Conservation (phyloP, 2,113 vertebrate genomes). For the Brachionichthys hirsutus region DNA sequence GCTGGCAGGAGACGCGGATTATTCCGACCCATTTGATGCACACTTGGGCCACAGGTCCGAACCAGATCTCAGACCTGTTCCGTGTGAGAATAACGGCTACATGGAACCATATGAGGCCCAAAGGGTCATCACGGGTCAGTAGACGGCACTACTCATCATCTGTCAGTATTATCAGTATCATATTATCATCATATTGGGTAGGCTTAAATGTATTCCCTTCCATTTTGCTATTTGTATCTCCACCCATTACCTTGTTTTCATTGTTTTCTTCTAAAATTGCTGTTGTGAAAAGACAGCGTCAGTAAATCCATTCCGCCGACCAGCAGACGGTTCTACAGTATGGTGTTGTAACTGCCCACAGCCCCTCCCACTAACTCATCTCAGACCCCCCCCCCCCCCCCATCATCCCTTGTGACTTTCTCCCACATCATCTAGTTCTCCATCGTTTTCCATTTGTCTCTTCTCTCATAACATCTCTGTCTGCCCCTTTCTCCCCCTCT, state of each 20-base stretch:
- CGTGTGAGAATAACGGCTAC: slow-evolving; percentile 88
- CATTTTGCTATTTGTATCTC: neutral
- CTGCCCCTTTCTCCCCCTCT: slow-evolving; percentile 33
- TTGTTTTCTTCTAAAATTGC: neutral
- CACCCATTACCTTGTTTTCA: too few relatives aligned
- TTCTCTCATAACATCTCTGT: slow-evolving; percentile 58
- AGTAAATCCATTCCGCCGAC: too few relatives aligned
- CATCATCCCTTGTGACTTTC: slow-evolving; percentile 32
- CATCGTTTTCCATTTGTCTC: slow-evolving; percentile 63
- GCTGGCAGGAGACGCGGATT: slow-evolving; percentile 80
- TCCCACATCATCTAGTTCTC: slow-evolving; percentile 50
- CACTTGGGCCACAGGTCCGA: slow-evolving; percentile 78
- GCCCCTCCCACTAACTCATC: slow-evolving; percentile 13
- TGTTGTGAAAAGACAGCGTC: neutral
- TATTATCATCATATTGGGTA: too few relatives aligned
- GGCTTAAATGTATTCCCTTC: too few relatives aligned
- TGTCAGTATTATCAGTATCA: slow-evolving; percentile 3
- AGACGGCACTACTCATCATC: neutral
- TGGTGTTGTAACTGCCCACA: neutral
- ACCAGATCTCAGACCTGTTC: slow-evolving; percentile 62
- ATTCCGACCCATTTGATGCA: slow-evolving; percentile 94
- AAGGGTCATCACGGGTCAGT: slow-evolving; percentile 90
- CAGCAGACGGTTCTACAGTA: neutral
- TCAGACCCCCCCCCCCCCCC: neutral
- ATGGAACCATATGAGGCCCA: slow-evolving; percentile 99